Evolutionary conservation across 92 coral and sea anemone genomes (phyloP), one percentile per base, ranked within the genome.

Genomic region (Phenganax subtilis): DNA sequence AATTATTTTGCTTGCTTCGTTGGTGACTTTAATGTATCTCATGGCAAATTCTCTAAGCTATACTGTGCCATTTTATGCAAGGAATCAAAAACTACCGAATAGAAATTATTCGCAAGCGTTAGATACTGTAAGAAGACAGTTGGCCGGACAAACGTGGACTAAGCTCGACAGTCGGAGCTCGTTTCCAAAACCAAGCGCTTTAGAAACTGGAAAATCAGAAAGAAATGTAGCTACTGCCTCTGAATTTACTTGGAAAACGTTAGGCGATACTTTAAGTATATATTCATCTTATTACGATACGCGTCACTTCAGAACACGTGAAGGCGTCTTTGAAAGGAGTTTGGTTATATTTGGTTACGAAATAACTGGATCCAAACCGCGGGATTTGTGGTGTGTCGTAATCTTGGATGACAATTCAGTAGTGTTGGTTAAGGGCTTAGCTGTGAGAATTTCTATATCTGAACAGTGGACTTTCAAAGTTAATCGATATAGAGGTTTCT

Each of bases 291-390:
- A 75, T 51, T 12, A 51, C 65, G 80, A 75, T 54, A 30, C 55
- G 8, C 55, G 80, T 6, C 17, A 51, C 29, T 52, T 57, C 29
- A 55, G 3, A 20, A 17, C 57, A 0, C 0, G 29, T 9, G 63
- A 31, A 55, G 63, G 80, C 8, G 9, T 75, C 6, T 75, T 31
- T 5, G 10, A 75, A 54, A 54, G 28, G 25, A 75, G 80, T 27
- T 54, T 75, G 62, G 57, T 75, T 2, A 75, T 57, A 12, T 51
- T 75, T 55, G 80, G 80, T 75, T 75, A 75, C 65, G 80, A 75
- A 30, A 0, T 6, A 75, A 57, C 63, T 14, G 20, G 9, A 20
- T 12, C 56, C 0, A 54, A 44, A 10, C 54, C 11, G 3, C 25
- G 25, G 25, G 37, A 75, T 8, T 7, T 75, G 57, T 53, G 6